Base-by-base conservation (phyloP, 2,797 vertebrate genomes). In the Falco cherrug region DNA sequence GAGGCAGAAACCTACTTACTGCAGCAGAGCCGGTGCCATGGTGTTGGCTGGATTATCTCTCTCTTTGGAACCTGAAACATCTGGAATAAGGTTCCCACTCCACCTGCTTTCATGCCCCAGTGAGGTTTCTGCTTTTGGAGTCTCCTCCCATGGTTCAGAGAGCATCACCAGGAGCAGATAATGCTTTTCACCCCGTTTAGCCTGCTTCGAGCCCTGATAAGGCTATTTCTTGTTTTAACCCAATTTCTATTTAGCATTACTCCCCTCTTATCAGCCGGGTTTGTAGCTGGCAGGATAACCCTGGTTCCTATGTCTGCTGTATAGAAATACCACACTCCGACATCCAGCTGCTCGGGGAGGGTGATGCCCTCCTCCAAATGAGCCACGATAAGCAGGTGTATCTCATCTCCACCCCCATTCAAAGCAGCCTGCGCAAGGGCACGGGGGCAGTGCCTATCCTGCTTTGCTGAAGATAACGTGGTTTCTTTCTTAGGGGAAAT, bases 311-410 rank as follows among this genome's bases (percentile, higher is more conserved):
- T 13, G 10, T 3, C 45, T 80, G n/a, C 69, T 7, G 1, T 33
- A 45, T 65, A 73, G 31, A 57, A 50, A 50, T 9, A 63, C 26
- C 35, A 8, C 45, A 20, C 21, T 78, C 31, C 48, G 51, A 10
- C 10, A 5, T 2, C 10, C 3, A 17, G 13, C 25, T 60, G 17
- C 37, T 56, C 1, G 10, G 19, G 16, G 47, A 9, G 1, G 15
- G 37, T 16, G 45, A 6, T 35, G 71, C 33, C 19, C 68, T 63
- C 6, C 64, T 57, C 74, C 84, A 51, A n/a, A 48, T 35, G 16
- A 48, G 13, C 16, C 54, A 31, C 70, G 74, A 45, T 47, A 83
- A 81, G 16, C 26, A 21, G 35, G 48, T 6, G 28, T 18, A 5
- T 77, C 87, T 60, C 57, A 29, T 19, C 79, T 57, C 37, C 50